Evolutionary conservation across 2,888 invertebrate genomes (phyloP), one percentile per base, ranked within the genome.

Genomic region (Corythucha ciliata): DNA sequence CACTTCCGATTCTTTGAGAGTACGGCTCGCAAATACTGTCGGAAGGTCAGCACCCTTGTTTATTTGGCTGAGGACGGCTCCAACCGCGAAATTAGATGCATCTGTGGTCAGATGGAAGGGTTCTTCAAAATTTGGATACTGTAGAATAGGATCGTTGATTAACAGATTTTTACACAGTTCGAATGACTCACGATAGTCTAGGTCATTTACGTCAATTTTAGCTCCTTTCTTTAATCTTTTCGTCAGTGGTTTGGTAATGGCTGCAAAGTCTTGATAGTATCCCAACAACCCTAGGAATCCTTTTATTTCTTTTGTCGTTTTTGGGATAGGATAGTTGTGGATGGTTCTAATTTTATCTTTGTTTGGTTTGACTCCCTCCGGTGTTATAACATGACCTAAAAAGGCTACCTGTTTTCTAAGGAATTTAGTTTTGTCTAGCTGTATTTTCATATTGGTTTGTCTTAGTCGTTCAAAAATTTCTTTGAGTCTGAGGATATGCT

Each of bases 21-120:
- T 58, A 14, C 67, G 68, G 49, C 61, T 66, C 2, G 69, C 44
- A 48, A 68, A 69, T 4, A 67, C 65, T 27, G 66, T 24, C 53
- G 67, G 42, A n/a, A 42, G 18, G 16, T 42, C 42, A 10, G 12
- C 42, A 26, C 42, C 42, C 25, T 42, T 42, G 69, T 52, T 66
- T 59, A 57, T 66, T 63, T 42, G 42, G 18, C 42, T 42, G 4
- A 42, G 27, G 18, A 42, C 18, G 8, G 26, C 42, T 5, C 10
- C 25, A 10, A 42, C 27, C 5, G 42, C 42, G 3, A 61, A 62
- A 39, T 62, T 60, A 61, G 36, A 59, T 21, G 61, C 65, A 48
- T 61, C 67, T 14, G 62, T 68, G 4, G 62, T 64, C 18, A 64
- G 52, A 49, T 55, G 59, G 51, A 64, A 66, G 32, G 54, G 42